Evolutionary conservation across 2,113 vertebrate genomes (phyloP).

Genomic region (Phalacrocorax pelagicus): DNA sequence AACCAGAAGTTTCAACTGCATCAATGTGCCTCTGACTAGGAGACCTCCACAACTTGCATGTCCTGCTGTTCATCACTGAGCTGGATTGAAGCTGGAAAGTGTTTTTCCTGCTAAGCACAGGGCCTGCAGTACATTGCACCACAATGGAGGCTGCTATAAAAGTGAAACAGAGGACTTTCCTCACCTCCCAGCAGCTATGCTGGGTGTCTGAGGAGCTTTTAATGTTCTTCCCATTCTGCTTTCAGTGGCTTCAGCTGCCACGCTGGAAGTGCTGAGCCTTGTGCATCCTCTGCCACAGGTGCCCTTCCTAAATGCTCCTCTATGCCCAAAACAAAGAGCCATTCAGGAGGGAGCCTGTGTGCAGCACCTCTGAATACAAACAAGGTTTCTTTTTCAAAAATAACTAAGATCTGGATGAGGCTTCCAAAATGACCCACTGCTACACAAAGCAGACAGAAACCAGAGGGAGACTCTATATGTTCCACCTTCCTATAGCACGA

Average conservation of each 20-base stretch:
- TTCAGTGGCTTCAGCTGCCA: background rate
- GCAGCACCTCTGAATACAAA: background rate
- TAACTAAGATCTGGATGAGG: background rate
- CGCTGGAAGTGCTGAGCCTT: background rate
- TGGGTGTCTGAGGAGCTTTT: background rate
- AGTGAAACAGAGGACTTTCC: background rate
- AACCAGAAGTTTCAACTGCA: background rate
- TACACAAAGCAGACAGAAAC: background rate
- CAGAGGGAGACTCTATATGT: rapidly evolving
- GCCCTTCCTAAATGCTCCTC: background rate
- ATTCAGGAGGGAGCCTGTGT: background rate
- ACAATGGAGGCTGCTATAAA: background rate
- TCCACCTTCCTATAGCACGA: background rate
- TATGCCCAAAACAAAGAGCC: background rate
- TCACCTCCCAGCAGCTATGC: background rate
- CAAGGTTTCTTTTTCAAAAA: background rate
- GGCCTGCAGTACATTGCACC: background rate
- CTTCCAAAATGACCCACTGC: background rate
- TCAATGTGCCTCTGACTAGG: background rate
- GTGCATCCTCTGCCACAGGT: background rate
- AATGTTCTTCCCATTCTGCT: background rate
- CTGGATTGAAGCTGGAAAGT: background rate
- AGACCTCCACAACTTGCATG: background rate
- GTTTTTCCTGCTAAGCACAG: background rate
- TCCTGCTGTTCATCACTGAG: background rate